Evolutionary conservation across 2,113 vertebrate species (phyloP), one percentile per base, ranked within the genome.

Genomic region (Ochotona curzoniae): DNA sequence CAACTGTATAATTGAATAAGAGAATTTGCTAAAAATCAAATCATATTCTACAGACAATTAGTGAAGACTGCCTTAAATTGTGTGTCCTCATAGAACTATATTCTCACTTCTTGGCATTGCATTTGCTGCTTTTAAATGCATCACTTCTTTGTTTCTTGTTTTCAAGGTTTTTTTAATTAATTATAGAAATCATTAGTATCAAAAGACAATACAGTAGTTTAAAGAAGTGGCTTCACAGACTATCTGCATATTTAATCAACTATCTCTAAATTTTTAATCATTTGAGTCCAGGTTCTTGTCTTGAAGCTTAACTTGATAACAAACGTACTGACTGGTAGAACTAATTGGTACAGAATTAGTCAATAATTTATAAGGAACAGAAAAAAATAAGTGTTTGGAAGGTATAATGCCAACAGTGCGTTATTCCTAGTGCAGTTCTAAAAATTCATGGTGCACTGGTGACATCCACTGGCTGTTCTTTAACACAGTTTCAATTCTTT

Each of bases 201-300:
- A 98, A 98, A 98, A 98, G 97, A 97, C 98, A 98, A 98, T 97
- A 98, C 98, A 98, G 98, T 98, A 97, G 97, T 98, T 98, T 98
- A 97, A 98, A 98, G 97, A 98, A 98, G 97, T 98, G 98, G 97
- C 97, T 98, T 98, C 98, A 98, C 96, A 98, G 97, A 98, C 97
- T 98, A 98, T 98, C 98, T 98, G 98, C 98, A 98, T 98, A 98
- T 98, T 98, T 98, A 98, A 98, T 98, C 96, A 98, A 97, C 95
- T 97, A 88, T 97, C 97, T 97, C 98, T 98, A 98, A 98, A 98
- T 98, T 98, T 98, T 98, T 98, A 98, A 98, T 98, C 97, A 97
- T 96, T 97, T 97, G 97, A 98, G 98, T 98, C 97, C 98, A 98
- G 97, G 98, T 98, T 98, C 98, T 98, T 98, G 97, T 98, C 97